A percentile compares a stretch with the other conserved stretches of the same genome.
phyloP scores from a whole-genome alignment of 1,140 invertebrate genomes.

The Scaptodrosophila lebanonensis region DNA sequence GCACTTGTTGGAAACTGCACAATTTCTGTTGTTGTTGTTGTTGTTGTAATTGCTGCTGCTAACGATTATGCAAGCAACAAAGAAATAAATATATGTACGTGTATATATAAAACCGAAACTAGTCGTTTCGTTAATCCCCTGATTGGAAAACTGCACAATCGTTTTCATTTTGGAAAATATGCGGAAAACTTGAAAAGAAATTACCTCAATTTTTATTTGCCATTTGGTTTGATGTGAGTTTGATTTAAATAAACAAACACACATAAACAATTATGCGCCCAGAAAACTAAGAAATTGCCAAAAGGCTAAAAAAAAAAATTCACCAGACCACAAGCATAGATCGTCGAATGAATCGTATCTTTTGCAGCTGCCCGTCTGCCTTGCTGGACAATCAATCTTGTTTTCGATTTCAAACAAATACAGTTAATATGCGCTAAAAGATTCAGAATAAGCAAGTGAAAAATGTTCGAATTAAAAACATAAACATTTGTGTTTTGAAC shows the following conservation, averaged over 20 bases:
- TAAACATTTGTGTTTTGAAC: too few relatives aligned
- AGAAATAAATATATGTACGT: slow-evolving; percentile 5
- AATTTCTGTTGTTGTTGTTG: slow-evolving; percentile 4
- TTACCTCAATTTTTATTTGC: slow-evolving; percentile 25
- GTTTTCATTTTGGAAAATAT: slow-evolving; percentile 25
- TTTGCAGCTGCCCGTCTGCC: slow-evolving; percentile 25
- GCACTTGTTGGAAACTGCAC: slow-evolving; percentile 36
- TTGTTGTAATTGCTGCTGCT: slow-evolving; percentile 19
- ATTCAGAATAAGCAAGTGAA: too few relatives aligned
- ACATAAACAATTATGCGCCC: slow-evolving; percentile 43
- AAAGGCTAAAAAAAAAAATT: too few relatives aligned
- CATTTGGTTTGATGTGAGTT: slow-evolving; percentile 22
- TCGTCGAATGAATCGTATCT: too few relatives aligned
- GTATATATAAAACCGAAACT: slow-evolving; percentile 48
- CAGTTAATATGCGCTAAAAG: too few relatives aligned
- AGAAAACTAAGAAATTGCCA: slow-evolving; percentile 26
- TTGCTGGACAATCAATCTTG: slow-evolving; percentile 54
- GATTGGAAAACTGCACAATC: slow-evolving; percentile 39
- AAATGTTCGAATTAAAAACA: too few relatives aligned
- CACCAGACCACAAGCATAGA: too few relatives aligned
- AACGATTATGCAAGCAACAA: slow-evolving; percentile 53
- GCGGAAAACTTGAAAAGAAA: slow-evolving; percentile 64
- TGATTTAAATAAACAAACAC: slow-evolving; percentile 54
- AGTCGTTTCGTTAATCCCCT: slow-evolving; percentile 45
- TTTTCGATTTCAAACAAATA: slow-evolving; percentile 69